Percentiles rank a stretch among this genome's conserved stretches.
Conservation (phyloP, 2,113 vertebrate species). For the Mastomys natalensis region DNA sequence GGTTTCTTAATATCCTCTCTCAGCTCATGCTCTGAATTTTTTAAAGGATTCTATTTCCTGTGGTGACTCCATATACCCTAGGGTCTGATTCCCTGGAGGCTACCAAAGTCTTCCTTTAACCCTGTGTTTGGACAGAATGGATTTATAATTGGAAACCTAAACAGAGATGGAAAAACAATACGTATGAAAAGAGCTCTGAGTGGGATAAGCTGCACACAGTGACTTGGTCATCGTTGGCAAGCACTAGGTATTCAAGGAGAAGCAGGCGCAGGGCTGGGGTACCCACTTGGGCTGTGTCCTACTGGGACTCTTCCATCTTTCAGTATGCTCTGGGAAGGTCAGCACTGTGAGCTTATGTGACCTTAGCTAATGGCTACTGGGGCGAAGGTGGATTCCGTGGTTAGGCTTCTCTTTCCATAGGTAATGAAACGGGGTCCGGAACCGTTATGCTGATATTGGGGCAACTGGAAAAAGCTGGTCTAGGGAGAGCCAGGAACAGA, state of each 20-base stretch:
- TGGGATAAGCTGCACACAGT: not conserved
- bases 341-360: not conserved
- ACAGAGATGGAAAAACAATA: not conserved
- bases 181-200: not conserved
- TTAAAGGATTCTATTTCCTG: not conserved
- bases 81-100: not conserved
- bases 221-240: not conserved
- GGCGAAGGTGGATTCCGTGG: not conserved
- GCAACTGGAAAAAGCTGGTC: not conserved
- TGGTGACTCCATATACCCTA: not conserved
- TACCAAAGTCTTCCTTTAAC: not conserved
- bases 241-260: not conserved
- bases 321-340: not conserved
- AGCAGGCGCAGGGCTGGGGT: not conserved
- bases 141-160: constrained; percentile 52
- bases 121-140: not conserved
- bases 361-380: not conserved
- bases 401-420: not conserved
- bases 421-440: not conserved
- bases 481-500: not conserved
- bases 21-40: not conserved
- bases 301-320: not conserved
- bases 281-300: not conserved
- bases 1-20: not conserved
- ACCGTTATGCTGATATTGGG: not conserved